Evolutionary conservation across 1,140 invertebrate species (phyloP).

Genomic region (Sinonovacula constricta): DNA sequence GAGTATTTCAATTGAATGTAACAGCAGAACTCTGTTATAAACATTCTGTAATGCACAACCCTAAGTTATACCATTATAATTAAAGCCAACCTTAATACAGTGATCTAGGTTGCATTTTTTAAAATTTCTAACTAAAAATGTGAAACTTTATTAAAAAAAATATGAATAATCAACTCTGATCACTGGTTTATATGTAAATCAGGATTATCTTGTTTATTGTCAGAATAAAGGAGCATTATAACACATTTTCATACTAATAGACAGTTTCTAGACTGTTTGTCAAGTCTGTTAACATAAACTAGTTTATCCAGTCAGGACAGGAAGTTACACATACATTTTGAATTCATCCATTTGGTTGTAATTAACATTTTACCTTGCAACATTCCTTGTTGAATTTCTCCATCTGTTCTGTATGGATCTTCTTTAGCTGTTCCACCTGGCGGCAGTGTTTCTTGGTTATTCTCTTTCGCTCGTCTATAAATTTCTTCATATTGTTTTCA

Average conservation of each 20-base stretch:
- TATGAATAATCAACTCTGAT: too few relatives aligned
- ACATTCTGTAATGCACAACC: too few relatives aligned
- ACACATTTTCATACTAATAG: not conserved
- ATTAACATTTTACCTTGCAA: slow-evolving; percentile 86
- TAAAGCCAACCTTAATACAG: too few relatives aligned
- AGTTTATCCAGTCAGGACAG: too few relatives aligned
- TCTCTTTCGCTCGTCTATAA: slow-evolving; percentile 96
- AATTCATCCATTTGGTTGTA: not conserved
- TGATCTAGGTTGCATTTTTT: too few relatives aligned
- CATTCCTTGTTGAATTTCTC: slow-evolving; percentile 94
- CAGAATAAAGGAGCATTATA: not conserved
- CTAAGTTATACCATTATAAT: too few relatives aligned
- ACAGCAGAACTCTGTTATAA: too few relatives aligned
- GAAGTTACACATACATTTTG: not conserved
- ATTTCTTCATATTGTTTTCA: slow-evolving; percentile 99
- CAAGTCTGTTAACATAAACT: too few relatives aligned
- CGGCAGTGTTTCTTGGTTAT: slow-evolving; percentile 93
- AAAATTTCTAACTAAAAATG: too few relatives aligned
- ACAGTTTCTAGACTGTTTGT: not conserved
- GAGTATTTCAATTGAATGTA: too few relatives aligned
- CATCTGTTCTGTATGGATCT: slow-evolving; percentile 94
- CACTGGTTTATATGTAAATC: not conserved
- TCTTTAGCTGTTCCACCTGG: slow-evolving; percentile 95
- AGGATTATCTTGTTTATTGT: not conserved
- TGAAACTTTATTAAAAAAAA: too few relatives aligned